Base-by-base conservation (phyloP, 2,113 vertebrate species). In the Microtus montanus region DNA sequence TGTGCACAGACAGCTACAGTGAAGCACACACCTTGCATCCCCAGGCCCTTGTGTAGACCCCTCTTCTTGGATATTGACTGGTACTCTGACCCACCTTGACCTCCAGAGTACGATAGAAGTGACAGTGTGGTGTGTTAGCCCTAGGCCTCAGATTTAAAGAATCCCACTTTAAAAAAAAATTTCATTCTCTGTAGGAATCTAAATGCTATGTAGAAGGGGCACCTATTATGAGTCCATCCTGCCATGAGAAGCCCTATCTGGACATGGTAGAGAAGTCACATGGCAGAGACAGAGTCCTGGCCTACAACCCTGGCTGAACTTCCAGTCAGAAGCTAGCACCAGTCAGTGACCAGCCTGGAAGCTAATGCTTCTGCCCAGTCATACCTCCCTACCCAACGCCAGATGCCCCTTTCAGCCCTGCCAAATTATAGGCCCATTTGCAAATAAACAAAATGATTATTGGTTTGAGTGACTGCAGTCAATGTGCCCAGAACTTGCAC, bases 381-480 rank as follows among this genome's bases (percentile, higher is more conserved):
- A 41, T 2, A 0, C 12, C 0, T 1, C 4, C 70, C 86, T 52
- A 44, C 79, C 4, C 35, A 19, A 71, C 0, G 0, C 41, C 70
- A 19, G 68, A 64, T 4, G 10, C 71, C 54, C 14, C 26, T 33
- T 41, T 24, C 68, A 90, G 41, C 41, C 44, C 74, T 83, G 38
- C 30, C n/a, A 38, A 87, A 80, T 49, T 11, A 73, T 13, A 85
- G 28, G 28, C 54, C 73, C 77, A 38, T 10, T 47, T 74, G 61
- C 58, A 84, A 90, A 90, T 66, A 75, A 89, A 80, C 20, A 35
- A 95, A 86, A 52, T 4, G 2, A 41, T 30, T 52, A 12, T 49
- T 58, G 66, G 73, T 47, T 87, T 94, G 86, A 74, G 20, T 44
- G 15, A 54, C 35, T 75, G 2, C 28, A 44, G 64, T 44, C 5